A percentile compares a stretch with the other conserved stretches of the same genome.
Conservation (phyloP, 2,888 invertebrate species). For the Rhabditophanes sp. region DNA sequence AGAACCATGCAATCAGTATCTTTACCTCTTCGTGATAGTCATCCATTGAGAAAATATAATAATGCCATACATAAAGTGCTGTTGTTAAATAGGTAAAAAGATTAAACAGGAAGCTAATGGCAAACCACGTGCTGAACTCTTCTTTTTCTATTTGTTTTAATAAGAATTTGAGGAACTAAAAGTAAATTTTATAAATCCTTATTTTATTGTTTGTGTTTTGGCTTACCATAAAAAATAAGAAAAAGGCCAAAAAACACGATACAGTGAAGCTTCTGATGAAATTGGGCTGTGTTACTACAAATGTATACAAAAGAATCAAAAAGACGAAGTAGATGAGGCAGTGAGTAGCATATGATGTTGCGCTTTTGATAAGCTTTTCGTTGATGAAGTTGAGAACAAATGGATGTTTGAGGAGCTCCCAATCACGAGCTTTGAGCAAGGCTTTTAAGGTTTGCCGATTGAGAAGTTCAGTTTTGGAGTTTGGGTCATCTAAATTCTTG, state of each 20-base stretch:
- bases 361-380: conserved; percentile 17
- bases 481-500: too few relatives aligned
- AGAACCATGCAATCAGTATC: conserved; percentile 32
- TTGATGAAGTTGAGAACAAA: conserved; percentile 33
- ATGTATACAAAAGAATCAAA: conserved; percentile 36
- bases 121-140: conserved; percentile 28
- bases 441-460: too few relatives aligned
- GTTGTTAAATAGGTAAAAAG: conserved; percentile 30
- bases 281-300: conserved; percentile 22
- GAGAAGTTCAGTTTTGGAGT: too few relatives aligned
- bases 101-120: conserved; percentile 28
- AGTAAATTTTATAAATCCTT: conserved; percentile 3
- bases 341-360: conserved; percentile 25
- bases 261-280: conserved; percentile 21
- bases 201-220: not conserved
- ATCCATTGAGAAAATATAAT: conserved; percentile 32
- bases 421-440: too few relatives aligned
- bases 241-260: conserved; percentile 22
- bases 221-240: conserved; percentile 29
- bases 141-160: conserved; percentile 18
- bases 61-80: conserved; percentile 31
- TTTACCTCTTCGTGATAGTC: conserved; percentile 31
- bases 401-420: conserved; percentile 38
- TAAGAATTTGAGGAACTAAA: conserved; percentile 31
- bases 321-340: conserved; percentile 28